Conservation (phyloP, 1,140 invertebrate genomes). For the Panagrolaimus sp. region DNA sequence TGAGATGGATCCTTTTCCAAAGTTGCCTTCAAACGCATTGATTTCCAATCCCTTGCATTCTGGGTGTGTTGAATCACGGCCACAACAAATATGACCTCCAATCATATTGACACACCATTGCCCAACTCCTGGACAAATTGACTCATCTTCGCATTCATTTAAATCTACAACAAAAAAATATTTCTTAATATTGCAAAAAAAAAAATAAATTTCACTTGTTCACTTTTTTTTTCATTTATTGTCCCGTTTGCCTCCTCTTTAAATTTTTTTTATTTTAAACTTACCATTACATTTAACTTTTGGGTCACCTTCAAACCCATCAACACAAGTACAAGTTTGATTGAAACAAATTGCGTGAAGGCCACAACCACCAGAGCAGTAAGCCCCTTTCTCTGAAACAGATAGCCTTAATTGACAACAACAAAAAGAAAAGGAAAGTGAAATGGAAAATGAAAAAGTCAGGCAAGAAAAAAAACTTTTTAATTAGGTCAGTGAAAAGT, state of each 20-base stretch:
- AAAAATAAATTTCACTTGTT: too few species aligned
- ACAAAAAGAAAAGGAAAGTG: too few species aligned
- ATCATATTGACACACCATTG: constrained; percentile 47
- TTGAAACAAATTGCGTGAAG: constrained; percentile 44
- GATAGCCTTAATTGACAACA: too few species aligned
- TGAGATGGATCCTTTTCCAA: constrained; percentile 15
- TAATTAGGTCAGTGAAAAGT: background rate
- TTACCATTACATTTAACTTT: constrained; percentile 37
- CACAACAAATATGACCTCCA: constrained; percentile 43
- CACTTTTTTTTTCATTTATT: too few species aligned
- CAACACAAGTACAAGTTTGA: constrained; percentile 42
- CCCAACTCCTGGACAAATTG: constrained; percentile 42
- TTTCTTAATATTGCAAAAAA: background rate
- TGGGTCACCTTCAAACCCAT: constrained; percentile 44
- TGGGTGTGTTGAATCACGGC: constrained; percentile 30
- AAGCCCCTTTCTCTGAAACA: constrained; percentile 46
- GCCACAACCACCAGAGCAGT: constrained; percentile 50
- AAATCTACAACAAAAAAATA: constrained; percentile 35
- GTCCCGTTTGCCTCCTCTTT: background rate
- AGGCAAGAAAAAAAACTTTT: background rate
- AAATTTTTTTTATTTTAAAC: constrained; percentile 13
- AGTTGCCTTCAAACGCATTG: background rate
- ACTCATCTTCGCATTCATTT: constrained; percentile 49
- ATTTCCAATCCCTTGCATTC: constrained; percentile 39
- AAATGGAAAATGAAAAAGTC: background rate